Evolutionary conservation across 2,888 invertebrate species (phyloP), one percentile per base, ranked within the genome.

Genomic region (Cephus spinipes): DNA sequence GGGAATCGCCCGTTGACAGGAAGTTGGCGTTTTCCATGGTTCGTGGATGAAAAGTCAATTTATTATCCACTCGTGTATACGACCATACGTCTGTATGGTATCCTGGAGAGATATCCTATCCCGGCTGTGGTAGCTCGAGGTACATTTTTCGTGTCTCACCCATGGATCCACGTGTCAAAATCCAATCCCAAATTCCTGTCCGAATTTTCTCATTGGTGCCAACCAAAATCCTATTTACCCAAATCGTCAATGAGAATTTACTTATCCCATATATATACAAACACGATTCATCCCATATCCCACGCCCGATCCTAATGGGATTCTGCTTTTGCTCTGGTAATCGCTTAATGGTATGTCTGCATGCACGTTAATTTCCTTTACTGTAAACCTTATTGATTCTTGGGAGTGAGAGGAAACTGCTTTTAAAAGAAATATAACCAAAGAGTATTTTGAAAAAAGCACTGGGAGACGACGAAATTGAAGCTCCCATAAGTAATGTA

Each of bases 301-400:
- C n/a, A 83, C 81, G 79, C 78, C 82, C 80, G 81, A 79, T 85
- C 84, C 84, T 85, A 81, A 86, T 82, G 82, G 86, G 86, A 88
- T 89, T 90, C 90, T 91, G 91, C 91, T 91, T 91, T 91, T 91
- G 91, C 91, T 91, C 91, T 91, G 91, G 91, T 91, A 91, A 91
- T 88, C 89, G 91, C 91, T 91, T 91, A 87, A 87, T 90, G 90
- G 90, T 91, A 89, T 90, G 90, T 90, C 88, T 86, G 91, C 89
- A 88, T 90, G 91, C 91, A 91, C 91, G 91, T 36, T 74, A 35
- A 35, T 32, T 33, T 11, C 23, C 33, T 31, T 74, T 23, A 74
- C 31, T 74, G 74, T 74, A 23, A 23, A 12, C 9, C 74, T 33
- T 35, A 9, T 30, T 55, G 23, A 9, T 23, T 23, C 9, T 55